Evolutionary conservation across 1,140 invertebrate genomes (phyloP).

Genomic region (Penaeus vannamei): DNA sequence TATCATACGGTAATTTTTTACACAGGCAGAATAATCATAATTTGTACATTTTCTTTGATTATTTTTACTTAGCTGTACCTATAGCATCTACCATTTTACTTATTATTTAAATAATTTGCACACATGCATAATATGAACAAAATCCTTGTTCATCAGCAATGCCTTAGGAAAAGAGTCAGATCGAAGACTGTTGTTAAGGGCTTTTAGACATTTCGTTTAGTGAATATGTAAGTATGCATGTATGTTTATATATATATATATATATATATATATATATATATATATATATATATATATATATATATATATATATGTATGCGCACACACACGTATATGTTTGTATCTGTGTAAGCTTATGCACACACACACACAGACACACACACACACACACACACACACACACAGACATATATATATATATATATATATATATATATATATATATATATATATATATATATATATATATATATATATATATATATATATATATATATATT

Average conservation of each 20-base stretch:
- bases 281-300: conserved; percentile 25
- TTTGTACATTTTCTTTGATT: too few relatives aligned
- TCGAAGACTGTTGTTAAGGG: neutral
- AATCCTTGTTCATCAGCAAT: too few relatives aligned
- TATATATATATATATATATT: conserved; percentile 29
- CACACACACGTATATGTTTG: neutral
- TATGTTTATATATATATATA: conserved; percentile 28
- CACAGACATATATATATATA: conserved; percentile 2
- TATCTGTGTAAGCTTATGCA: neutral
- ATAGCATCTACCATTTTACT: too few relatives aligned
- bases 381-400: neutral
- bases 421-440: conserved; percentile 22
- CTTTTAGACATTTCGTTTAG: too few relatives aligned
- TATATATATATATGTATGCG: neutral
- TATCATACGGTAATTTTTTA: too few relatives aligned
- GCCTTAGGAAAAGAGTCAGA: too few relatives aligned
- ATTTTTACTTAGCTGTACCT: too few relatives aligned
- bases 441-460: conserved; percentile 24
- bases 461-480: conserved; percentile 3
- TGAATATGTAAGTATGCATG: neutral
- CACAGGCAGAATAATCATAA: too few relatives aligned
- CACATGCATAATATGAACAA: too few relatives aligned
- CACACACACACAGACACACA: neutral
- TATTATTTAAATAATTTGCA: too few relatives aligned
- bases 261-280: conserved; percentile 33